Conservation (phyloP, 2,888 invertebrate species). For the Sinopyrophorus schimmeli region DNA sequence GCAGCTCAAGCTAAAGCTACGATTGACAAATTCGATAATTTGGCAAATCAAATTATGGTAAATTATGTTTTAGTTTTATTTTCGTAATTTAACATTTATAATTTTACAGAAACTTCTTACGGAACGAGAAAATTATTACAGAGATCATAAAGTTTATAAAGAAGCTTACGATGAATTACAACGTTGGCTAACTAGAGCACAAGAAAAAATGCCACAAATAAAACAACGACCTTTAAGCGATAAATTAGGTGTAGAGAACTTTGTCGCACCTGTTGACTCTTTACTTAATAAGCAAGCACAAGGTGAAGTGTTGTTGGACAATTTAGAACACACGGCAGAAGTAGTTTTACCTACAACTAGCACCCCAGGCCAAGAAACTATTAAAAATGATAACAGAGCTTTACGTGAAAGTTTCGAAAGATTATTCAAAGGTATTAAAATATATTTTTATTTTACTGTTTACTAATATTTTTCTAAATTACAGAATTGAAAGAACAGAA, state of each 20-base stretch:
- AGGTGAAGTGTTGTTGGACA: slow-evolving; percentile 84
- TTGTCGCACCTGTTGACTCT: slow-evolving; percentile 83
- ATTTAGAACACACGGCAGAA: slow-evolving; percentile 84
- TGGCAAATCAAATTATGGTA: slow-evolving; percentile 75
- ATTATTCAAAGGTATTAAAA: slow-evolving; percentile 68
- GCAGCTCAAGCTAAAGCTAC: slow-evolving; percentile 85
- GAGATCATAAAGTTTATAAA: slow-evolving; percentile 86
- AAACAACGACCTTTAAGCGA: slow-evolving; percentile 84
- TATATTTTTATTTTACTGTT: not conserved
- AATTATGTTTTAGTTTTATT: slow-evolving; percentile 10
- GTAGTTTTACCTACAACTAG: slow-evolving; percentile 85
- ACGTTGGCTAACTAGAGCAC: slow-evolving; percentile 83
- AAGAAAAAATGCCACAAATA: slow-evolving; percentile 86
- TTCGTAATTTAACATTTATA: slow-evolving; percentile 11
- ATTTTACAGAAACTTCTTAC: slow-evolving; percentile 63
- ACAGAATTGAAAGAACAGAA: slow-evolving; percentile 81
- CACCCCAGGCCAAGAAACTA: slow-evolving; percentile 74
- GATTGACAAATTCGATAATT: slow-evolving; percentile 78
- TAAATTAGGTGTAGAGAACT: slow-evolving; percentile 85
- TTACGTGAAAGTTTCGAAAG: slow-evolving; percentile 82
- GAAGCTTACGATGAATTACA: slow-evolving; percentile 89
- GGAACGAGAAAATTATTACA: slow-evolving; percentile 83
- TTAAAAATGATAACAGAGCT: slow-evolving; percentile 84
- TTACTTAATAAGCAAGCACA: slow-evolving; percentile 87
- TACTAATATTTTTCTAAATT: slow-evolving; percentile 33